Evolutionary conservation across 2,888 invertebrate genomes (phyloP), one percentile per base, ranked within the genome.

Genomic region (Phytoseiulus persimilis): DNA sequence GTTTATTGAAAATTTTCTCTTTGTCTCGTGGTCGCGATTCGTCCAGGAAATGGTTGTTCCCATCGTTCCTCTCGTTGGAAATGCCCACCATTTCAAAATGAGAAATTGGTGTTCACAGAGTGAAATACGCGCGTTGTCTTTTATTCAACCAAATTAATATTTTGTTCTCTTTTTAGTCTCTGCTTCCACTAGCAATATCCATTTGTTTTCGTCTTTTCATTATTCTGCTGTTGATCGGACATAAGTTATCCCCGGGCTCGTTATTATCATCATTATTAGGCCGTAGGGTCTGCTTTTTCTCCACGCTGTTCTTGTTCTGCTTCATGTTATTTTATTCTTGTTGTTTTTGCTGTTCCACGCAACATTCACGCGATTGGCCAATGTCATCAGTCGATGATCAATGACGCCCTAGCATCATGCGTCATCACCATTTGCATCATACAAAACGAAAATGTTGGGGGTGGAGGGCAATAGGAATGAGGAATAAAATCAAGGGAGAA

Each of bases 371-470:
- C 65, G 28, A 65, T 65, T 65, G 65, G 65, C 65, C 65, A 65
- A 65, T 65, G 65, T 65, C 65, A 65, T 65, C 65, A 65, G 65
- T 65, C 65, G 65, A 65, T 65, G 65, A 65, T 65, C 65, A 65
- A 65, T 23, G 65, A 65, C 65, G 65, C 65, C 65, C 65, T 28
- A 23, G 65, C 65, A 65, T 65, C 65, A 65, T 65, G 28, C 18
- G 28, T 65, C 65, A 65, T 65, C 65, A 65, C 18, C 65, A 65
- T 65, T 65, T 65, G 65, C 65, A 65, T 65, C 65, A 65, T 65
- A 65, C 65, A 65, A 65, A 65, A 65, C 65, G 65, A 28, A 65
- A 65, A 65, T 65, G 65, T 65, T 65, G 65, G 65, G 39, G 65
- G 65, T 28, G 65, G 65, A 6, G 65, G 65, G 65, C 65, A 65